Evolutionary conservation across 2,797 vertebrate genomes (phyloP), one percentile per base, ranked within the genome.

Genomic region (Pseudomugil gertrudae): DNA sequence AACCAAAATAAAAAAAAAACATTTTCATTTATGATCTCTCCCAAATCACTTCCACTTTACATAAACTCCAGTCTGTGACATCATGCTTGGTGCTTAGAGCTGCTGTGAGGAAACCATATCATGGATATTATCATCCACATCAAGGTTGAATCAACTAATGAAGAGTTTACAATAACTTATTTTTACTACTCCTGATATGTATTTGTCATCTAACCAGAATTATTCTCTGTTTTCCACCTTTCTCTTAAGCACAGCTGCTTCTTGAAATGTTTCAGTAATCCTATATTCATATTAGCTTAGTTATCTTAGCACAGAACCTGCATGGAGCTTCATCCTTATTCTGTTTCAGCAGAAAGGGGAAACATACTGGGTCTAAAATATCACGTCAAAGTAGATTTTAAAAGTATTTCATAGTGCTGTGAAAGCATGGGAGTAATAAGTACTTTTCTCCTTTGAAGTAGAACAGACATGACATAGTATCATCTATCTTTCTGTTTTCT

Each of bases 291-390:
- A 13, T 23, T 48, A 23, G 9, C 11, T 48, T 1, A 1, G 5
- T 48, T 48, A 13, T 24, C 23, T 24, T 10, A 24, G n/a, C 15
- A 19, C 5, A 57, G 38, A 69, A 50, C 57, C 33, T 58, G 29
- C 47, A 43, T 47, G 10, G 30, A 62, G 19, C 51, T 24, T 35
- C 15, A 57, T 75, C 53, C 35, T 9, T 7, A 9, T 43, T 26
- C 32, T 68, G 26, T 52, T 56, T 45, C 52, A 51, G 7, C 14
- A 11, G 24, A 24, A 9, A 21, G 29, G 35, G 27, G 40, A 48
- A 58, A 52, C 45, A 19, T 19, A 29, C 14, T 29, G 2, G 15
- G 50, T 64, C 55, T 67, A 73, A 70, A 74, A 64, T 73, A 68
- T 54, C 26, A 19, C 1, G 43, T 11, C n/a, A 76, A 43, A 40